Evolutionary conservation across 2,888 invertebrate genomes (phyloP).

Genomic region (Pandemis heparana): DNA sequence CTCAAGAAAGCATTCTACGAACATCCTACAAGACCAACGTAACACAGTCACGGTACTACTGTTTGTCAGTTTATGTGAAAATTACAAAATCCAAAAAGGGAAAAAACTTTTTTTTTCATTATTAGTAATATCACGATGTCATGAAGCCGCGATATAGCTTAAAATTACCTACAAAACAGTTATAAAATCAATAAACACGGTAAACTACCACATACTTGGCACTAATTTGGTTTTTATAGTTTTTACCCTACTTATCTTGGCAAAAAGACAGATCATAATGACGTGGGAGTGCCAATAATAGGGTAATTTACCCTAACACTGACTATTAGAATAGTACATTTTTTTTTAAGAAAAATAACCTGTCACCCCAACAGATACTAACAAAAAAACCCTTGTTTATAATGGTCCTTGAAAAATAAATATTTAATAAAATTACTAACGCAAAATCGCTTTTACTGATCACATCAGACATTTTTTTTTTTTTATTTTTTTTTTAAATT

Average conservation of each 20-base stretch:
- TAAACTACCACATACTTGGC: background rate
- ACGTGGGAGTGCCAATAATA: background rate
- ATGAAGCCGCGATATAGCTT: constrained; percentile 19
- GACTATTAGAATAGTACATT: background rate
- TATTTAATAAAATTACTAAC: too few relatives aligned
- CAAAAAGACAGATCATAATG: background rate
- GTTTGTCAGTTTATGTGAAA: constrained; percentile 15
- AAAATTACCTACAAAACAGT: constrained; percentile 15
- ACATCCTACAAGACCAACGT: constrained; percentile 7
- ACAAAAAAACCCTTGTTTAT: too few relatives aligned
- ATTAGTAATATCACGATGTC: constrained; percentile 17
- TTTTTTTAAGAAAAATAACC: background rate
- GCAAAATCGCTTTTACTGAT: too few relatives aligned
- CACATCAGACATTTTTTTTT: too few relatives aligned
- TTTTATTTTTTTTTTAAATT: too few relatives aligned
- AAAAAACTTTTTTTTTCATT: constrained; percentile 13
- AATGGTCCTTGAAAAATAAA: too few relatives aligned
- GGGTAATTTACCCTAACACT: background rate
- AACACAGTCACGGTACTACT: background rate
- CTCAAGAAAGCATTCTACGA: constrained; percentile 25
- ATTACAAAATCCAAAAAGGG: background rate
- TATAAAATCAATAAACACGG: background rate
- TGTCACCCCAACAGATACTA: background rate
- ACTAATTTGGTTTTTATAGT: background rate
- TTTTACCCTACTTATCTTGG: background rate